Evolutionary conservation across 64 coral and sea anemone genomes (phyloP), one percentile per base, ranked within the genome.

Genomic region (Montipora capricornis): DNA sequence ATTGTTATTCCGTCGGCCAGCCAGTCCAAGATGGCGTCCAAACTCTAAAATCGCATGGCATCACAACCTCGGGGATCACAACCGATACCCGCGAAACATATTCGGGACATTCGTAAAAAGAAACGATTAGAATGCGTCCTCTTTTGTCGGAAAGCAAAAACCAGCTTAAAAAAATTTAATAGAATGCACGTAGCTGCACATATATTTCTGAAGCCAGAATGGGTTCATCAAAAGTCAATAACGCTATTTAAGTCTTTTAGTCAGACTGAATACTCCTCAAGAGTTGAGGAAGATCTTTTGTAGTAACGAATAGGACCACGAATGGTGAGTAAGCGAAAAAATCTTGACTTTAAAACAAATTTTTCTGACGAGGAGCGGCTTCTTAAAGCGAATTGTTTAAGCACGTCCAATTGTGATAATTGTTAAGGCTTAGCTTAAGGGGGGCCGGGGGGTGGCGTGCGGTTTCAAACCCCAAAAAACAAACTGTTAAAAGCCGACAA

Each of bases 391-490:
- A 70, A 50, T 86, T 49, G 62, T 50, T 68, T 9, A 49, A 86
- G n/a, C 67, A 86, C 8, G 45, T 86, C 82, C 62, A 86, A 19
- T 86, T 71, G 82, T 49, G 82, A 69, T 86, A 71, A 86, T 86
- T 86, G 82, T 86, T 69, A 10, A 50, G 37, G 82, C 71, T 64
- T 49, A 70, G 17, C 82, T 67, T 26, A 83, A 64, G 66, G 17
- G 16, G 5, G 11, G 53, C 53, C 11, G 6, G 11, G 11, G 61
- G 9, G n/a, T n/a, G 14, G 61, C n/a, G 13, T 86, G 64, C 64
- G 82, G 82, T 86, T 71, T 49, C 44, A 13, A 82, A 49, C 64
- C 82, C 20, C 82, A 86, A 86, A 17, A 86, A 86, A 86, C 82
- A 86, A 84, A 68, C 44, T 19, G 46, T 46, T 84, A 84, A 70